A percentile compares a stretch with the other conserved stretches of the same genome.
phyloP scores from a whole-genome alignment of 1,140 invertebrate species.

The Polypedilum pembai region DNA sequence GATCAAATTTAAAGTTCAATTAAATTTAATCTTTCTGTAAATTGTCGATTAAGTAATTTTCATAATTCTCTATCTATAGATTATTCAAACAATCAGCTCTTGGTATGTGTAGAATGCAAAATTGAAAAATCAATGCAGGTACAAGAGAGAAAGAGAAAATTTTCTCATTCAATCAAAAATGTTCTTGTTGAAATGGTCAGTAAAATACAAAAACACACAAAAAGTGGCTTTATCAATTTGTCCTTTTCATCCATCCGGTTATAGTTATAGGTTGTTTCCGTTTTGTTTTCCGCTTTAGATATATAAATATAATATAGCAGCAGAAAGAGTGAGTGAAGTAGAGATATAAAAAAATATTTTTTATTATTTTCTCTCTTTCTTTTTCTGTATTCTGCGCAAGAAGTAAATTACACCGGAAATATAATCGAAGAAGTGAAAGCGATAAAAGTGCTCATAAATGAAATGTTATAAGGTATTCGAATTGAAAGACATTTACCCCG shows the following conservation, averaged over 20 bases:
- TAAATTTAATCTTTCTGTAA: no score
- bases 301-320: background rate
- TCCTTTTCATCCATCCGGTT: constrained; percentile 7
- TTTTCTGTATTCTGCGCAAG: constrained; percentile 15
- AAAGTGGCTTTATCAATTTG: constrained; percentile 7
- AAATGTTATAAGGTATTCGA: constrained; percentile 6
- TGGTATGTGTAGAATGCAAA: no score
- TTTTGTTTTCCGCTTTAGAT: background rate
- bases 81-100: no score
- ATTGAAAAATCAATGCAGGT: no score
- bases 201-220: no score
- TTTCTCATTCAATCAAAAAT: no score
- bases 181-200: background rate
- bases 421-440: constrained; percentile 17
- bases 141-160: no score
- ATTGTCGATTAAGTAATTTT: no score
- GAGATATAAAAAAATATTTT: background rate
- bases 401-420: constrained; percentile 18
- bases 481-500: constrained; percentile 6
- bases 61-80: no score
- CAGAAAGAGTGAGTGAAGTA: background rate
- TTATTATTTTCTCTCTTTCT: background rate
- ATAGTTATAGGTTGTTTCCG: constrained; percentile 17
- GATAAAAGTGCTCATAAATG: constrained; percentile 18
- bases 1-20: no score